These are phyloP conservation scores for Trypoxylus dichotomus DNA, from an alignment of 1,140 invertebrate species.

Conservation along the genomic window DNA sequence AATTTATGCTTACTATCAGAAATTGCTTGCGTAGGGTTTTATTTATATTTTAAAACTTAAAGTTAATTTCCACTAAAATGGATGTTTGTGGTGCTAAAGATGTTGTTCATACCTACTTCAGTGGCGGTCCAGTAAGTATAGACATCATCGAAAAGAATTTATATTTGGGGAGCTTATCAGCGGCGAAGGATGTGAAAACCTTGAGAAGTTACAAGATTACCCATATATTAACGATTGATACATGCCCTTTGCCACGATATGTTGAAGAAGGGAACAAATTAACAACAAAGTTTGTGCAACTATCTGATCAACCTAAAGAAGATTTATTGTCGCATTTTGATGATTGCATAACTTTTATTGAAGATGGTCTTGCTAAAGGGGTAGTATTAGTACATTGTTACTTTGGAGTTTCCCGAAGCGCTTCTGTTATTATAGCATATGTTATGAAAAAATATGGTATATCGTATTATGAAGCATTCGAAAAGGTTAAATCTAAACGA, in stretches of 20 bases:
- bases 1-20: too few relatives aligned
- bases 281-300: conserved; percentile 74
- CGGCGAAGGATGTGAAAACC: conserved; percentile 71
- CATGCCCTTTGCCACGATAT: conserved; percentile 75
- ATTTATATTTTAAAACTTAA: too few relatives aligned
- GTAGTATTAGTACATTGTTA: conserved; percentile 81
- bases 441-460: conserved; percentile 81
- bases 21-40: too few relatives aligned
- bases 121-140: conserved; percentile 66
- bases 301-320: conserved; percentile 80
- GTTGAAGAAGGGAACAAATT: conserved; percentile 68
- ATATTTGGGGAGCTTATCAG: conserved; percentile 76
- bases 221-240: conserved; percentile 79
- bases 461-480: conserved; percentile 70
- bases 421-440: conserved; percentile 80
- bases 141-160: conserved; percentile 71
- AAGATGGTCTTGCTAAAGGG: conserved; percentile 59
- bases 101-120: conserved; percentile 55
- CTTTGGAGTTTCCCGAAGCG: conserved; percentile 83
- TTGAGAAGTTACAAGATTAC: conserved; percentile 68
- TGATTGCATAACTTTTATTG: conserved; percentile 73
- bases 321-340: conserved; percentile 79
- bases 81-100: conserved; percentile 23
- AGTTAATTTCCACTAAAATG: not conserved
- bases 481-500: conserved; percentile 50